Evolutionary conservation across 2,113 vertebrate species (phyloP).

Genomic region (Coreoperca whiteheadi): DNA sequence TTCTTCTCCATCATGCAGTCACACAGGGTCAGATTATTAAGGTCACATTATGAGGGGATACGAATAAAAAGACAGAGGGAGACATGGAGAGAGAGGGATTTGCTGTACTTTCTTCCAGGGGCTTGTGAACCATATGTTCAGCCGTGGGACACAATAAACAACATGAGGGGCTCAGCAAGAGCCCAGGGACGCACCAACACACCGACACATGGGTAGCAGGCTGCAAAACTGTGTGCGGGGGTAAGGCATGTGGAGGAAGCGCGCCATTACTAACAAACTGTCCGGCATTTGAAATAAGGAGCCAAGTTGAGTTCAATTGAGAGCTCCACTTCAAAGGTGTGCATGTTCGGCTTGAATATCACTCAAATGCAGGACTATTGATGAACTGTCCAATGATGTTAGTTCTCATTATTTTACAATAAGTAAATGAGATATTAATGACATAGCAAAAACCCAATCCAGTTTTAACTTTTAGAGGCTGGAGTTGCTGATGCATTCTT

Average conservation of each 20-base stretch:
- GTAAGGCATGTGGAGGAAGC: constrained; percentile 49
- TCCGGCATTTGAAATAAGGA: background rate
- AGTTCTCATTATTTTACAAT: constrained; percentile 6
- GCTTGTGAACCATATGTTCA: constrained; percentile 68
- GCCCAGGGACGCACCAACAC: constrained; percentile 33
- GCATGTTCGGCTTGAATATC: background rate
- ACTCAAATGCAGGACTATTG: constrained; percentile 9
- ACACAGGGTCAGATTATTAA: constrained; percentile 66
- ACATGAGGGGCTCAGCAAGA: constrained; percentile 41
- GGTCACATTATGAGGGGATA: constrained; percentile 64
- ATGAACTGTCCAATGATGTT: constrained; percentile 27
- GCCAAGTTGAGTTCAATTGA: constrained; percentile 15
- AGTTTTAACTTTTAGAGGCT: background rate
- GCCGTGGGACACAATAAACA: constrained; percentile 69
- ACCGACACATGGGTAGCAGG: constrained; percentile 54
- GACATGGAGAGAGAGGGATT: constrained; percentile 39
- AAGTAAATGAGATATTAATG: constrained; percentile 25
- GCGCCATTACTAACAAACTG: constrained; percentile 17
- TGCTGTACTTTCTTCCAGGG: constrained; percentile 65
- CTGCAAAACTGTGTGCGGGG: constrained; percentile 32
- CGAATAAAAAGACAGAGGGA: constrained; percentile 32
- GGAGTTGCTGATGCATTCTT: background rate
- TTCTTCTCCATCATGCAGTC: constrained; percentile 58
- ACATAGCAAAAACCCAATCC: background rate
- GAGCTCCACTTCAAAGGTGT: background rate